These are phyloP conservation scores for Smithornis capensis DNA, from an alignment of 2,113 vertebrate genomes.

Conservation along the genomic window DNA sequence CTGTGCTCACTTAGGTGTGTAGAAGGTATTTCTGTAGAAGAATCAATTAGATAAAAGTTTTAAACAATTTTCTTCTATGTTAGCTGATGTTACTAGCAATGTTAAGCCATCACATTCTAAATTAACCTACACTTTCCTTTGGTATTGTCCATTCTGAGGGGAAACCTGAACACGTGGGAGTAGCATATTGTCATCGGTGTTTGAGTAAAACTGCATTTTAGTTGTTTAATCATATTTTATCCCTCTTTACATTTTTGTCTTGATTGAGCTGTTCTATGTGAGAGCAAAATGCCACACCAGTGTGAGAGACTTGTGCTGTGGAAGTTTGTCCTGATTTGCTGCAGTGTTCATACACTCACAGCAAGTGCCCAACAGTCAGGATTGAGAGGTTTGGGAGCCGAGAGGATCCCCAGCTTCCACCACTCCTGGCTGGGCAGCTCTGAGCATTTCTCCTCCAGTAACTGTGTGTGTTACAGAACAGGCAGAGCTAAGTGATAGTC, in stretches of 20 bases:
- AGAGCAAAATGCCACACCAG: neutral
- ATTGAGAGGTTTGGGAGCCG: neutral
- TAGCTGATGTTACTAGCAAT: neutral
- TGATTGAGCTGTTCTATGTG: neutral
- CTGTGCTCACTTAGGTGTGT: neutral
- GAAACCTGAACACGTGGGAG: neutral
- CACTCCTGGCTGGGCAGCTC: neutral
- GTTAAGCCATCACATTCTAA: neutral
- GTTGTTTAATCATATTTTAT: neutral
- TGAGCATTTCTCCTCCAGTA: neutral
- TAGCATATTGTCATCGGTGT: neutral
- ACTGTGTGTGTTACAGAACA: neutral
- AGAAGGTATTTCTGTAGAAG: neutral
- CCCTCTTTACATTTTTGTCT: neutral
- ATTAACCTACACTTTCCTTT: neutral
- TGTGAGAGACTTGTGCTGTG: neutral
- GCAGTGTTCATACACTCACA: rapidly evolving
- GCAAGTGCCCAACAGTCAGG: rapidly evolving
- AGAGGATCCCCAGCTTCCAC: neutral
- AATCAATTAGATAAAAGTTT: neutral
- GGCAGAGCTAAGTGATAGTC: neutral
- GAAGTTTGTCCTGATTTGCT: neutral
- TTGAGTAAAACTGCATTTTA: rapidly evolving
- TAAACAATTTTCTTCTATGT: neutral
- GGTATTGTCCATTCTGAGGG: neutral